A percentile compares a stretch with the other conserved stretches of the same genome.
These are phyloP conservation scores for Tetranychus truncatus DNA, from an alignment of 2,888 invertebrate genomes.

Conservation along the genomic window DNA sequence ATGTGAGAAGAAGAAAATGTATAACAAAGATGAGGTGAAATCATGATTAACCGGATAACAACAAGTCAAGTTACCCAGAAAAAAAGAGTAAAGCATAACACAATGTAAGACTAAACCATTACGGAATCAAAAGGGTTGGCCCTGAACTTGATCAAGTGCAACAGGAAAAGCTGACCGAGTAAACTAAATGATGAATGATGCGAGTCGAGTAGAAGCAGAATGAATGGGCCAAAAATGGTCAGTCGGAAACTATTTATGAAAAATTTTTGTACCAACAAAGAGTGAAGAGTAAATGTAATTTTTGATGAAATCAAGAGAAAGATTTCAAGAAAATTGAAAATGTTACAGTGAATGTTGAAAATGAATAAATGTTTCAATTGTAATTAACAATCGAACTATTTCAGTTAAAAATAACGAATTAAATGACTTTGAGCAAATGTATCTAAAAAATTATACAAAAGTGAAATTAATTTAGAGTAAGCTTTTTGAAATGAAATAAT, in stretches of 20 bases:
- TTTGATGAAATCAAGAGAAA: neutral
- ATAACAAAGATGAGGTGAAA: neutral
- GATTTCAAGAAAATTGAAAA: neutral
- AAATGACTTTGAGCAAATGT: neutral
- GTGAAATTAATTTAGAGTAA: too few relatives aligned
- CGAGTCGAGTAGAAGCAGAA: neutral
- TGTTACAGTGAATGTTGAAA: neutral
- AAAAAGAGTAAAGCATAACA: neutral
- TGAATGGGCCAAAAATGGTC: neutral
- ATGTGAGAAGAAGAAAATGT: neutral
- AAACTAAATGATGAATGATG: neutral
- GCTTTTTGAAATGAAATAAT: neutral
- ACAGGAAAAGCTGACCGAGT: slow-evolving; percentile 1
- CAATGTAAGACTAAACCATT: neutral
- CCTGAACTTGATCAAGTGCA: neutral
- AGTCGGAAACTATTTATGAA: neutral
- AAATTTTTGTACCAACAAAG: neutral
- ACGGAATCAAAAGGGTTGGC: neutral
- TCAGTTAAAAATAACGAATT: neutral
- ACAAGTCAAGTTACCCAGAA: neutral
- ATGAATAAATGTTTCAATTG: neutral
- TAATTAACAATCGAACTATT: neutral
- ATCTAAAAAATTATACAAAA: too few relatives aligned
- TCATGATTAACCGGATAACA: neutral
- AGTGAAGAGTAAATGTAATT: neutral